Evolutionary conservation across 2,888 invertebrate species (phyloP).

Genomic region (Amiota minor): DNA sequence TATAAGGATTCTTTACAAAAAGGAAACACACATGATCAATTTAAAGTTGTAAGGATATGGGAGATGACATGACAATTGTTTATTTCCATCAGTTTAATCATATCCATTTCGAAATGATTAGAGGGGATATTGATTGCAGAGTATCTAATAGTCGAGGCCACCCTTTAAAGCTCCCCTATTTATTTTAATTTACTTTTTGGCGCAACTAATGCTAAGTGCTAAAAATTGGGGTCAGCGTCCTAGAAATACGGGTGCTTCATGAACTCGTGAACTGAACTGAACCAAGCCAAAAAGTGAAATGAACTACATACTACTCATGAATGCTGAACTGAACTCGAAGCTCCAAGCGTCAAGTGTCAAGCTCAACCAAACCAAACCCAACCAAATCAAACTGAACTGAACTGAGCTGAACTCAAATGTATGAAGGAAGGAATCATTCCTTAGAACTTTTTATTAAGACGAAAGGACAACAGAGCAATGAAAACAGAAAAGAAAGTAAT

Average conservation of each 20-base stretch:
- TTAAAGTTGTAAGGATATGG: too few species aligned
- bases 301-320: too few species aligned
- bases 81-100: too few species aligned
- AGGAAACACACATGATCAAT: too few species aligned
- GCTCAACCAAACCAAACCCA: not conserved
- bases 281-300: too few species aligned
- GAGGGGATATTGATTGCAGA: too few species aligned
- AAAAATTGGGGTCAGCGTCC: slow-evolving; percentile 5
- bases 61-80: too few species aligned
- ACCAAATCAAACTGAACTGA: not conserved
- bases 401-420: not conserved
- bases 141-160: too few species aligned
- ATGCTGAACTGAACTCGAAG: not conserved
- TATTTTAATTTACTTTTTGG: not conserved
- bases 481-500: not conserved
- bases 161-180: too few species aligned
- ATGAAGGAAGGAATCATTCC: not conserved
- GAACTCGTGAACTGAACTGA: not conserved
- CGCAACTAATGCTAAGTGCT: not conserved
- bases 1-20: too few species aligned
- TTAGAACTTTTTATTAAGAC: not conserved
- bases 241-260: slow-evolving; percentile 1
- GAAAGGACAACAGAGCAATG: not conserved
- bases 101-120: too few species aligned
- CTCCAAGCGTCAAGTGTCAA: too few species aligned